Evolutionary conservation across 2,797 vertebrate species (phyloP).

Genomic region (Alfaro cultratus): DNA sequence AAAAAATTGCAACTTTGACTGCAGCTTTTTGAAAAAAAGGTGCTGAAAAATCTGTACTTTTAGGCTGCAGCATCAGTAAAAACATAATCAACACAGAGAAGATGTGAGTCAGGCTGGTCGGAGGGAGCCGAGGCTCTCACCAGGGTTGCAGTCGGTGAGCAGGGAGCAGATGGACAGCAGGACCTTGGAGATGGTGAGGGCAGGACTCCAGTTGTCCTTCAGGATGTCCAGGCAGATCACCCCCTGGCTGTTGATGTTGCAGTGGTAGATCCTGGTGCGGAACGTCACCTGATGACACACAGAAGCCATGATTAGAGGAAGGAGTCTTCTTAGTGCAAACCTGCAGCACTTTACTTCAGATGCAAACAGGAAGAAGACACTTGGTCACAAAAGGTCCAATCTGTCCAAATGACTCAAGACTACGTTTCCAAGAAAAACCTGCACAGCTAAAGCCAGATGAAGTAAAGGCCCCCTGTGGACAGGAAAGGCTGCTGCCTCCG

Average conservation of each 20-base stretch:
- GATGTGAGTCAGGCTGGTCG: not conserved
- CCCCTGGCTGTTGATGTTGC: slow-evolving; percentile 94
- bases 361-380: not conserved
- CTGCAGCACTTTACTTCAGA: slow-evolving; percentile 76
- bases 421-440: not conserved
- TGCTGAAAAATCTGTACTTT: no score
- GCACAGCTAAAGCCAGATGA: not conserved
- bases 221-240: slow-evolving; percentile 90
- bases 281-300: slow-evolving; percentile 79
- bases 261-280: slow-evolving; percentile 93
- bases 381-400: not conserved
- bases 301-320: not conserved
- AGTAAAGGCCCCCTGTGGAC: not conserved
- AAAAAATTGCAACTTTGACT: no score
- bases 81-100: not conserved
- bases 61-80: not conserved
- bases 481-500: not conserved
- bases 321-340: not conserved
- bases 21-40: no score
- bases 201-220: slow-evolving; percentile 84
- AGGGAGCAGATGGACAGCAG: slow-evolving; percentile 85
- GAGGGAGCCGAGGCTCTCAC: slow-evolving; percentile 71
- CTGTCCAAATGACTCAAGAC: not conserved
- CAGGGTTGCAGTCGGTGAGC: slow-evolving; percentile 93
- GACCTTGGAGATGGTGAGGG: slow-evolving; percentile 94